Evolutionary conservation across 2,888 invertebrate species (phyloP), one percentile per base, ranked within the genome.

Genomic region (Drosophila greeni): DNA sequence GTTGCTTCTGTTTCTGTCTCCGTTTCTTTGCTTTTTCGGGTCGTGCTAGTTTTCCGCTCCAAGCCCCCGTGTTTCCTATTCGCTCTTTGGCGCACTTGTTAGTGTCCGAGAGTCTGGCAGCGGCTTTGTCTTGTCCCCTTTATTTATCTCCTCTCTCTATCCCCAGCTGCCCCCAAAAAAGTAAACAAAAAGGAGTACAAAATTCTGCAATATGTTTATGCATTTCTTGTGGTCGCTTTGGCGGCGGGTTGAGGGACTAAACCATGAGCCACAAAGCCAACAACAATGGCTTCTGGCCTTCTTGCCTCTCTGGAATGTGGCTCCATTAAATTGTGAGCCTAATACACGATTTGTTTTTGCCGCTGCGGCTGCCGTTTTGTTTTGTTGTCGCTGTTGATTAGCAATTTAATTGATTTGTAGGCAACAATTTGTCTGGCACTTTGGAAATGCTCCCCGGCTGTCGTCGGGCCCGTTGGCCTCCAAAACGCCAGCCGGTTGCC

Each of bases 401-500:
- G 73, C 74, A 79, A 73, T 79, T 79, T 75, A 75, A 75, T 79
- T 75, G 80, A 81, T 81, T 81, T 81, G 81, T 82, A 76, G 80
- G 84, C 85, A 74, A 79, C 81, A 84, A 84, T 84, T 81, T 81
- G 80, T 81, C 80, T 79, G 69, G 49, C 84, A 79, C 72, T 66
- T 65, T 51, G 48, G 48, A 53, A 56, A 26, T 57, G 57, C 57
- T 54, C 54, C 54, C 26, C 18, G 48, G 31, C 59, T 49, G 54
- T 65, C 61, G 47, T 40, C 40, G 20, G 8, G 40, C 40, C 48
- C 37, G 40, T 52, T 67, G 58, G 66, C 66, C 66, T 66, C 67
- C 68, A 58, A 33, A 43, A 53, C 36, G n/a, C 18, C 71, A 62
- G 56, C 60, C 51, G 58, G 57, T 52, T 49, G 48, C 42, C 57